Evolutionary conservation across 2,888 invertebrate genomes (phyloP), one percentile per base, ranked within the genome.

Genomic region (Boloria selene): DNA sequence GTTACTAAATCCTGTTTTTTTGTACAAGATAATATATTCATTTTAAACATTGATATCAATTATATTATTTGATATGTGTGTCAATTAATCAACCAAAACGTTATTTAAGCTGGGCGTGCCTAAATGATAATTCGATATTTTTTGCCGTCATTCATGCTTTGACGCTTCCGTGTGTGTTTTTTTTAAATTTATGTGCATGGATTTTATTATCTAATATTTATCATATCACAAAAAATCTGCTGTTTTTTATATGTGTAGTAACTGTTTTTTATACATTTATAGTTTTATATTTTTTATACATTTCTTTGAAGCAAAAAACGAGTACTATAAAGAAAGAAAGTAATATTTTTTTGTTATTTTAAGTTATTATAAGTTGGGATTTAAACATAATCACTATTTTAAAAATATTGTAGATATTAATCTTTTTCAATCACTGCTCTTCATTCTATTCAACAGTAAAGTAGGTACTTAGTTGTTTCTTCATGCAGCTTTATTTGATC

Each of bases 141-240:
- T 61, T 56, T 58, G 65, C 61, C 58, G n/a, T 45, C 53, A 61
- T 58, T 58, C 61, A 65, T 62, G 60, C 50, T 49, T 14, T 17
- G 55, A 42, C 44, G 68, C 65, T 68, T 68, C 68, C 68, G 68
- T 65, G 61, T 65, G 61, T 62, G 53, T 38, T 61, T 60, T 60
- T 60, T 61, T 47, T 56, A 4, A 3, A 18, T 45, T 22, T 45
- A 0, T 13, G 16, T 56, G 16, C 49, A 16, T 49, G 42, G 7
- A 22, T 60, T 13, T 54, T 38, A 54, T n/a, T n/a, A 38, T 14
- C 31, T 52, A n/a, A 18, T 18, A 52, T 10, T 13, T 18, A 22
- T n/a, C n/a, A 4, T 50, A 17, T 4, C 13, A 42, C n/a, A 54
- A 26, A 47, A 53, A 42, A 18, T 54, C 16, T 44, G 44, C 44